Conservation (phyloP, 2,797 vertebrate genomes). For the Pogoniulus pusillus region DNA sequence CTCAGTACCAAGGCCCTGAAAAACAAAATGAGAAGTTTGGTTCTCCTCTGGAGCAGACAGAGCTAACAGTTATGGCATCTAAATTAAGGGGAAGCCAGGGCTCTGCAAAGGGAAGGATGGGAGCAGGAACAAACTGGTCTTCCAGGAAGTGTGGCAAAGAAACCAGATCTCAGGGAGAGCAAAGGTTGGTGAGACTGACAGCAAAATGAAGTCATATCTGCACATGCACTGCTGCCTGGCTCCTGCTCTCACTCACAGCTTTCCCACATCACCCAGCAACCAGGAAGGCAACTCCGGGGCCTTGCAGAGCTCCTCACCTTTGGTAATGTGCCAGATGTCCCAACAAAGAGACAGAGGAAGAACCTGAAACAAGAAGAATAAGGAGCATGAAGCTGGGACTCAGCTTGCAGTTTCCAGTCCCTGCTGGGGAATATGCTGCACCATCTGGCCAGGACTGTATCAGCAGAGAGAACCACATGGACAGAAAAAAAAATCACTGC, state of each 20-base stretch:
- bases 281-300: background rate
- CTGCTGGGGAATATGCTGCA: background rate
- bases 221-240: background rate
- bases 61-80: background rate
- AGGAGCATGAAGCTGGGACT: background rate
- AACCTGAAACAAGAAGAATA: conserved; percentile 79
- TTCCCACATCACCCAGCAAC: background rate
- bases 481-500: background rate
- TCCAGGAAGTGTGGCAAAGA: background rate
- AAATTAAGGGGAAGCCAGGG: background rate
- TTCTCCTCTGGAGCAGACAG: background rate
- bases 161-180: background rate
- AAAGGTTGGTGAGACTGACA: background rate
- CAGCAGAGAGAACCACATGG: background rate
- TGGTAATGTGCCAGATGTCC: conserved; percentile 82
- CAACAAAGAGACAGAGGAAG: conserved; percentile 94
- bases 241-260: background rate
- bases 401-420: background rate
- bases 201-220: background rate
- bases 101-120: background rate
- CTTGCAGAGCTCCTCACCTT: conserved; percentile 78
- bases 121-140: background rate
- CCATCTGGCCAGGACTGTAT: background rate
- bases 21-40: background rate
- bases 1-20: conserved; percentile 86